A percentile compares a stretch with the other conserved stretches of the same genome.
These are phyloP conservation scores for Etheostoma spectabile DNA, from an alignment of 2,113 vertebrate species.

Conservation along the genomic window DNA sequence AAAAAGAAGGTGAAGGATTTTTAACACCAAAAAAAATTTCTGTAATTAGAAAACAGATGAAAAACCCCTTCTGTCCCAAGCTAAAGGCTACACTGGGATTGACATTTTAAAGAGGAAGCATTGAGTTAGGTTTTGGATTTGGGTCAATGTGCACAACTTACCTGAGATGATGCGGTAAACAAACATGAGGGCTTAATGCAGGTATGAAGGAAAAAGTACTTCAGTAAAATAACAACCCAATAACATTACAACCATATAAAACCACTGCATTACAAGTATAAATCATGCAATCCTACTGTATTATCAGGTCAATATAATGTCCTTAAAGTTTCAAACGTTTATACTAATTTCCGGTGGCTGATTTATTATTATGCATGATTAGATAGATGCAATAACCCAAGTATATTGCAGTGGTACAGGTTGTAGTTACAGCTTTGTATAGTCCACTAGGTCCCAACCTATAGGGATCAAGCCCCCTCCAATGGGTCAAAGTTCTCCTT, in stretches of 20 bases:
- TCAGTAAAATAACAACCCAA: too few species aligned
- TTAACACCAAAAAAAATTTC: not conserved
- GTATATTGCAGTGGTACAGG: not conserved
- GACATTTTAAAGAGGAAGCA: conserved; percentile 7
- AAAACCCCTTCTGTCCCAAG: not conserved
- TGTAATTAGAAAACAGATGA: conserved; percentile 18
- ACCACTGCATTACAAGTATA: not conserved
- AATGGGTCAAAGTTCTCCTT: not conserved
- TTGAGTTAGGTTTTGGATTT: not conserved
- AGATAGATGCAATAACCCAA: not conserved
- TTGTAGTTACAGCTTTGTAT: not conserved
- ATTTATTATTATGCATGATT: not conserved
- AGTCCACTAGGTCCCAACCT: not conserved
- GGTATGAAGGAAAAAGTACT: not conserved
- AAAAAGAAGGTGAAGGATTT: conserved; percentile 8
- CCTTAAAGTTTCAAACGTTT: too few species aligned
- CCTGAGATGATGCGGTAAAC: not conserved
- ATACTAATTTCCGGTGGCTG: not conserved
- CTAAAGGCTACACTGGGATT: not conserved
- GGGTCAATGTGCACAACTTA: not conserved
- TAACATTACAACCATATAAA: not conserved
- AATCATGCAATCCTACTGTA: not conserved
- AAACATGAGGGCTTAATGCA: not conserved
- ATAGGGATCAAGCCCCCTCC: not conserved
- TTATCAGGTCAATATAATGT: not conserved